Conservation (phyloP, 1,140 invertebrate species). For the Drosophila baimaii region DNA sequence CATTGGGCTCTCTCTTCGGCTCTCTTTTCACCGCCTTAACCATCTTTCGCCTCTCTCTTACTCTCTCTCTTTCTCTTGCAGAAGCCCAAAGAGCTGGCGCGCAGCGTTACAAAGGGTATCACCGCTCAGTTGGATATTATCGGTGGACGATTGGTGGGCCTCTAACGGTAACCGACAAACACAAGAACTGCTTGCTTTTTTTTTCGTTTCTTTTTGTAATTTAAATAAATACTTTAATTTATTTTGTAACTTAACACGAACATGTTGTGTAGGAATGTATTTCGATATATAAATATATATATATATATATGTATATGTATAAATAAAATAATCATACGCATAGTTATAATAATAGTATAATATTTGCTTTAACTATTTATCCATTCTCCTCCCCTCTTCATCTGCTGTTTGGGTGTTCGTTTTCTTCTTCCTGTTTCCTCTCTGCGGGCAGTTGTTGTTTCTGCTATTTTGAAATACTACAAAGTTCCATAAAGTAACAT, state of each 20-base stretch:
- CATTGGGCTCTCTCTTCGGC: background rate
- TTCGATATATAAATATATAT: constrained; percentile 56
- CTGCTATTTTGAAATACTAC: constrained; percentile 42
- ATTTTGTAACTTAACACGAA: constrained; percentile 71
- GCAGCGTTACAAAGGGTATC: constrained; percentile 85
- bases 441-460: constrained; percentile 57
- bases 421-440: constrained; percentile 26
- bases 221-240: constrained; percentile 83
- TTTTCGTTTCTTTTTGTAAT: constrained; percentile 41
- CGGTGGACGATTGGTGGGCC: constrained; percentile 86
- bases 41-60: too few relatives aligned
- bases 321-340: constrained; percentile 47
- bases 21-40: background rate
- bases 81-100: constrained; percentile 85
- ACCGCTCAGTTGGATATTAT: constrained; percentile 86
- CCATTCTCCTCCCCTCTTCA: constrained; percentile 4
- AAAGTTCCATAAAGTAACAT: constrained; percentile 40
- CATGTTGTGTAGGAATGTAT: constrained; percentile 72
- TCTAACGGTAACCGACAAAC: constrained; percentile 51
- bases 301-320: constrained; percentile 53
- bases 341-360: constrained; percentile 31
- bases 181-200: constrained; percentile 13
- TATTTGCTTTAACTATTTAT: constrained; percentile 39
- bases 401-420: constrained; percentile 3
- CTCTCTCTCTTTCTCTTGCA: constrained; percentile 70